phyloP scores from a whole-genome alignment of 1,140 invertebrate species.

The Trissolcus basalis region DNA sequence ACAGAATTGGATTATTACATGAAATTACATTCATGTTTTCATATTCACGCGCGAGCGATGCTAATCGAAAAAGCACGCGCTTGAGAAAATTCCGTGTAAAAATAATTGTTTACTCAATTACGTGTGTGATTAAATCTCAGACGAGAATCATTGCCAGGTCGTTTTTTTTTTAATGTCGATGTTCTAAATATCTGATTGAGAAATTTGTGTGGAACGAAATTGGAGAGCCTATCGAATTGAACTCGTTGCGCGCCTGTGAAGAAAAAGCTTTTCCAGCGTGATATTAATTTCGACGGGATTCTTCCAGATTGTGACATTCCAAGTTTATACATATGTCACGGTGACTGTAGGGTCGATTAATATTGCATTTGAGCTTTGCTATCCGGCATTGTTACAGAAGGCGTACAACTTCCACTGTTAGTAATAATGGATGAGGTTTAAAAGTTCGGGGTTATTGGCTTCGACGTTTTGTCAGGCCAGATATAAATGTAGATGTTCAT shows the following conservation, averaged over 20 bases:
- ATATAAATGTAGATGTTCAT: constrained; percentile 38
- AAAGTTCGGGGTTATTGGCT: constrained; percentile 46
- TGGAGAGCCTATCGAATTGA: constrained; percentile 5
- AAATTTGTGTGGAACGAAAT: constrained; percentile 13
- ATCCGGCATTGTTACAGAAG: constrained; percentile 50
- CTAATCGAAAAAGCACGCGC: constrained; percentile 16
- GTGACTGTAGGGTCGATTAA: constrained; percentile 37
- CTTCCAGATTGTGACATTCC: constrained; percentile 4
- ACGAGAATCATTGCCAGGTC: no score
- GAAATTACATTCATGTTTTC: constrained; percentile 20
- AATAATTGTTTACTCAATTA: constrained; percentile 4
- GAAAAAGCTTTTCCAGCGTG: constrained; percentile 24
- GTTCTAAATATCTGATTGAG: no score
- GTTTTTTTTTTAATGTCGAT: no score
- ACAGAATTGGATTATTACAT: constrained; percentile 45
- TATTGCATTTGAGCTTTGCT: constrained; percentile 49
- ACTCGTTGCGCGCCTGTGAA: neutral
- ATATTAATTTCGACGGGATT: constrained; percentile 36
- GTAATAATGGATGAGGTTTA: constrained; percentile 56
- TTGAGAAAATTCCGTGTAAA: neutral
- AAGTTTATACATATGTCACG: constrained; percentile 20
- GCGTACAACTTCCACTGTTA: constrained; percentile 39
- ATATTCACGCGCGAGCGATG: constrained; percentile 7
- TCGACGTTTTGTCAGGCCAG: constrained; percentile 38
- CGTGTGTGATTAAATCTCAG: neutral